A percentile compares a stretch with the other conserved stretches of the same genome.
Conservation (phyloP, 2,888 invertebrate species). For the Cantharis flavilabris region DNA sequence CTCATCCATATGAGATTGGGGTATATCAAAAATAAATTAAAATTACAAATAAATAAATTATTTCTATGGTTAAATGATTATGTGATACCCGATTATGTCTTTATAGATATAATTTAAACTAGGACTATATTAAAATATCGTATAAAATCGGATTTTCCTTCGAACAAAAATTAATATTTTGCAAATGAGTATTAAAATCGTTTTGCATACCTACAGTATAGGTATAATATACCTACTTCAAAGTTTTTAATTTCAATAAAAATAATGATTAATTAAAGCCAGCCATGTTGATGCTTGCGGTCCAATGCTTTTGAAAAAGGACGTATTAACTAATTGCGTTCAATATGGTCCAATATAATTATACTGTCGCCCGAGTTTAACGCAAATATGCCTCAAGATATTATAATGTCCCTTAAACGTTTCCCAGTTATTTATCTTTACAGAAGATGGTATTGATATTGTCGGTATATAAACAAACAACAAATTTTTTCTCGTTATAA, state of each 20-base stretch:
- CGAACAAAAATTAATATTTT: neutral
- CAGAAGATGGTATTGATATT: neutral
- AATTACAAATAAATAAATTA: too few species aligned
- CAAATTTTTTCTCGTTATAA: neutral
- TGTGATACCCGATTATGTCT: too few species aligned
- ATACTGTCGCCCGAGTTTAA: neutral
- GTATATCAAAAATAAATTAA: too few species aligned
- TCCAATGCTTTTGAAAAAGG: neutral
- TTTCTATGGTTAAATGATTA: too few species aligned
- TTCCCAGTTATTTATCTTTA: neutral
- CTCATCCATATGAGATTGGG: too few species aligned
- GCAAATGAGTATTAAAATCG: neutral
- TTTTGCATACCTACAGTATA: neutral
- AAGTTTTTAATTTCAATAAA: neutral
- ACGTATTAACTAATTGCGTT: neutral
- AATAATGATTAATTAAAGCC: neutral
- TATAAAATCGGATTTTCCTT: neutral
- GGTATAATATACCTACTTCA: neutral
- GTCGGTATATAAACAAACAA: neutral
- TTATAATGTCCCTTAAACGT: neutral
- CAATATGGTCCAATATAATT: slow-evolving; percentile 1
- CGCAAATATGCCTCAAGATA: slow-evolving; percentile 2
- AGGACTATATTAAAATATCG: too few species aligned
- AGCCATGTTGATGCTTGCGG: neutral
- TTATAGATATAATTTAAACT: too few species aligned